These are phyloP conservation scores for Megathymus violae DNA, from an alignment of 1,140 invertebrate species.

Conservation along the genomic window DNA sequence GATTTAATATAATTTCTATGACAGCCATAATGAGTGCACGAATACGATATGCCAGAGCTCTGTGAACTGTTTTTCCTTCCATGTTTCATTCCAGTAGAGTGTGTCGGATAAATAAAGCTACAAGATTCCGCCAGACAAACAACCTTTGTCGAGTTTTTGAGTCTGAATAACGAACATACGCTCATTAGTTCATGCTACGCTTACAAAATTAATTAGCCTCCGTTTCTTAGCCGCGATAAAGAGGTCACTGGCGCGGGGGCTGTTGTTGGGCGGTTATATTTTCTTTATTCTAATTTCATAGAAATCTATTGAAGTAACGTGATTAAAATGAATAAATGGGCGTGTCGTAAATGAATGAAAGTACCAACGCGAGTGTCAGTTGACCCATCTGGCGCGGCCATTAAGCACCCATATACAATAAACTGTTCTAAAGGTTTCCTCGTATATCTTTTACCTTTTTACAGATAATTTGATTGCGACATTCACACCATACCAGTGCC, in stretches of 20 bases:
- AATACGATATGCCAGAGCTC: conserved; percentile 60
- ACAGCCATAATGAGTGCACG: too few relatives aligned
- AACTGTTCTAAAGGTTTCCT: not conserved
- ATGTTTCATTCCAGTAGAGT: conserved; percentile 53
- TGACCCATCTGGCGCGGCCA: not conserved
- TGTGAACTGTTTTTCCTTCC: conserved; percentile 59
- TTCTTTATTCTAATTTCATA: not conserved
- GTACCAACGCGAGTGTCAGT: not conserved
- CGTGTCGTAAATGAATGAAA: not conserved
- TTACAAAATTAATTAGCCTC: conserved; percentile 31
- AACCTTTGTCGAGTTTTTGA: conserved; percentile 38
- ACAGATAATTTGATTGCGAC: not conserved
- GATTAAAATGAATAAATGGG: not conserved
- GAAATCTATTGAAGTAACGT: not conserved
- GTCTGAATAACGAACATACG: conserved; percentile 33
- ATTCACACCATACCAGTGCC: not conserved
- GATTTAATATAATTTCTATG: too few relatives aligned
- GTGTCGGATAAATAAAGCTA: conserved; percentile 51
- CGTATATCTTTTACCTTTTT: not conserved
- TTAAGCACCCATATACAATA: not conserved
- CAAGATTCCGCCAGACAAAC: conserved; percentile 43
- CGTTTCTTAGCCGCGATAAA: conserved; percentile 1
- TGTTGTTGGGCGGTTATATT: not conserved
- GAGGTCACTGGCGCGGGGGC: not conserved
- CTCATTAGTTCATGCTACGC: conserved; percentile 34